These are phyloP conservation scores for Mythimna impura DNA, from an alignment of 2,888 invertebrate genomes.

Conservation along the genomic window DNA sequence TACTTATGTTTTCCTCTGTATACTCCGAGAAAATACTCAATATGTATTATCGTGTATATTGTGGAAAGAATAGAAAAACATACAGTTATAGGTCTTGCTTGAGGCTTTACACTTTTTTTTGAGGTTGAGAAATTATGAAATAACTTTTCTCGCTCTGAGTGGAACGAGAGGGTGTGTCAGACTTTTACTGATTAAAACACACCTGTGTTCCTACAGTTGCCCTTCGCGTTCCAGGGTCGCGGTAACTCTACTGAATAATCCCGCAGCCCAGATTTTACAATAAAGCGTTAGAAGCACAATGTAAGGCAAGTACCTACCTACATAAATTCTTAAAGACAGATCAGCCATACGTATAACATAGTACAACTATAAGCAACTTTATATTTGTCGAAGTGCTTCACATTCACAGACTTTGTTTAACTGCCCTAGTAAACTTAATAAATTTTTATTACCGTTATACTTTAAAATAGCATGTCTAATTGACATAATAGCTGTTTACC, in stretches of 20 bases:
- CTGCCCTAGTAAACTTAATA: background rate
- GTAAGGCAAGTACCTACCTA: background rate
- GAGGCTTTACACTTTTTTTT: background rate
- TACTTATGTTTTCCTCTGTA: background rate
- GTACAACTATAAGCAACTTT: background rate
- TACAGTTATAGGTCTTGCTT: background rate
- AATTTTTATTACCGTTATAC: conserved; percentile 5
- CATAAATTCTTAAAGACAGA: background rate
- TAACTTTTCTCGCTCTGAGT: no score
- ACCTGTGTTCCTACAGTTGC: no score
- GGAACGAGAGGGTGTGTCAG: no score
- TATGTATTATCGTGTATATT: conserved; percentile 1
- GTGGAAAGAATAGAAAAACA: conserved; percentile 9
- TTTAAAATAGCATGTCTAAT: background rate
- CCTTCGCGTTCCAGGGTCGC: no score
- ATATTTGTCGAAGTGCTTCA: conserved; percentile 4
- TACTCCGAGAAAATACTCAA: conserved; percentile 7
- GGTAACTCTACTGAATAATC: no score
- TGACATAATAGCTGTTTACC: background rate
- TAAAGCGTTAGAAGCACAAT: background rate
- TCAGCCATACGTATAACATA: background rate
- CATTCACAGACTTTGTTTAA: background rate
- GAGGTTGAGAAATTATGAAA: no score
- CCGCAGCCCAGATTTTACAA: no score
- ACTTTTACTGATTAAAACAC: no score